A percentile compares a stretch with the other conserved stretches of the same genome.
Evolutionary conservation across 2,113 vertebrate genomes (phyloP).

Genomic region (Monarcha castaneiventris): DNA sequence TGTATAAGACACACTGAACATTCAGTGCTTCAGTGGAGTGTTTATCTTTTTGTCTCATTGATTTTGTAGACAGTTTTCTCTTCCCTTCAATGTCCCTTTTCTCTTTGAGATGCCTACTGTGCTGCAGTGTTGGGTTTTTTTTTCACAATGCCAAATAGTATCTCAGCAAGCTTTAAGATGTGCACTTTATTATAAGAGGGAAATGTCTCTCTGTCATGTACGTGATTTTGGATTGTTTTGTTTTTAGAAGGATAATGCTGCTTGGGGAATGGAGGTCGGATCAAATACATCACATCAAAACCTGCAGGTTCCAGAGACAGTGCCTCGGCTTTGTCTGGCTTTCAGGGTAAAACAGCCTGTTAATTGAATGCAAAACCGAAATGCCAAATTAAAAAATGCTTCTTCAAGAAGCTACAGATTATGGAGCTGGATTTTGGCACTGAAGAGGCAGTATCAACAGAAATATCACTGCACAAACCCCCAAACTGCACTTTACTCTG

Average conservation of each 20-base stretch:
- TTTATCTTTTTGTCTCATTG: constrained; percentile 40
- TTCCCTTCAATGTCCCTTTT: background rate
- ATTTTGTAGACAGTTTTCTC: constrained; percentile 39
- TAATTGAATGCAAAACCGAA: background rate
- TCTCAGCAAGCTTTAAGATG: constrained; percentile 2
- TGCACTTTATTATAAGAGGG: background rate
- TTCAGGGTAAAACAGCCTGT: background rate
- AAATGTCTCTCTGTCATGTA: background rate
- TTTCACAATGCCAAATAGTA: background rate
- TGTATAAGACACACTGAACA: background rate
- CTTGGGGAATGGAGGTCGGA: background rate
- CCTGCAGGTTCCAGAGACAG: background rate
- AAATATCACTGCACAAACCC: background rate
- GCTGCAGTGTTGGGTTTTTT: background rate
- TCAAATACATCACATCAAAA: background rate
- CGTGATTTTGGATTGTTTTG: background rate
- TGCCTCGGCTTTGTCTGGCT: background rate
- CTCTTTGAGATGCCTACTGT: background rate
- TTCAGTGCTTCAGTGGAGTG: background rate
- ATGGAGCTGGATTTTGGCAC: background rate
- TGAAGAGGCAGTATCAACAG: background rate
- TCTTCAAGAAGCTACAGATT: background rate
- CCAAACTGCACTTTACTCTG: background rate
- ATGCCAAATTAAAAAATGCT: background rate
- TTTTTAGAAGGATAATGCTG: background rate